Base-by-base conservation (phyloP, 2,113 vertebrate species). In the Misgurnus anguillicaudatus region DNA sequence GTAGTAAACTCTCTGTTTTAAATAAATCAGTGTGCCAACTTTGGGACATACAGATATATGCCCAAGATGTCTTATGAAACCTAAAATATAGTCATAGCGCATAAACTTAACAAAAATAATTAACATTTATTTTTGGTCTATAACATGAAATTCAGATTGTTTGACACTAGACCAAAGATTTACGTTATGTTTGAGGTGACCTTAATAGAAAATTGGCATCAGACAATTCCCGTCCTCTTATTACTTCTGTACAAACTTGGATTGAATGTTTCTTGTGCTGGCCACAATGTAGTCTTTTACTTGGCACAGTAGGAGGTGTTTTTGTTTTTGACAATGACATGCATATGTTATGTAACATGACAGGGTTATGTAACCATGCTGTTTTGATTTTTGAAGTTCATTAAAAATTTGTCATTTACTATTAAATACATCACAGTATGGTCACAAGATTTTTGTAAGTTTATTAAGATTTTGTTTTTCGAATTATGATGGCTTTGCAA, bases 1-100 rank as follows among this genome's bases (percentile, higher is more conserved):
- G 39, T 24, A 24, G 36, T n/a, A 42, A 60, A 41, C 9, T 73
- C 16, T 69, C 21, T 55, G 21, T 62, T 74, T 61, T 2, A 61
- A 74, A 74, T 47, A 47, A 74, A 62, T 74, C 41, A 14, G 47
- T 36, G 38, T 60, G 21, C 57, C 57, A 62, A n/a, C 16, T 74
- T 74, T 62, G 39, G 3, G 21, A 74, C 57, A 61, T 47, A 31
- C n/a, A 60, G 38, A 42, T n/a, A 39, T 6, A 3, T 42, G 4
- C 17, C 9, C 70, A 72, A 72, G 19, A 16, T 73, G 11, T 42
- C 4, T 73, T 31, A 31, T 31, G 24, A 31, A 31, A 31, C 1
- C 24, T 31, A 31, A 31, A 31, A 31, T 31, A 31, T 31, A 31
- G 24, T 31, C 24, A 53, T 24, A n/a, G 14, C 67, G 5, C 5